Conservation (phyloP, 2,113 vertebrate genomes). For the Phasianus colchicus region DNA sequence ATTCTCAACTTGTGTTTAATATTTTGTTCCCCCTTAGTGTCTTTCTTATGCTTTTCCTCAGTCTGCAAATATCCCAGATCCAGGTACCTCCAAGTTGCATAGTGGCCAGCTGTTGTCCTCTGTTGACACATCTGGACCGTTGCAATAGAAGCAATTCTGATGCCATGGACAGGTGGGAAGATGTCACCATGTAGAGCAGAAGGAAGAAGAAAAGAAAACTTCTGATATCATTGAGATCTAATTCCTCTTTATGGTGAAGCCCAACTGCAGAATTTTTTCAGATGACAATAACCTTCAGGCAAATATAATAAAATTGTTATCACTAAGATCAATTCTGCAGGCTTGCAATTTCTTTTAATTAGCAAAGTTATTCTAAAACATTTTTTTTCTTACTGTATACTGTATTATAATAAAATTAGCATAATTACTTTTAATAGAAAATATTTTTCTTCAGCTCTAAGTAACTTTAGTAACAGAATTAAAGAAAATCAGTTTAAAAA, state of each 20-base stretch:
- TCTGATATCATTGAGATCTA: not conserved
- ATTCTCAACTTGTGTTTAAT: not conserved
- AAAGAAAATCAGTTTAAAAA: not conserved
- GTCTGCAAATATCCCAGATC: not conserved
- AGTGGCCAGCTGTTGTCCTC: rapidly evolving
- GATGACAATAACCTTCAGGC: not conserved
- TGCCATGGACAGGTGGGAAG: not conserved
- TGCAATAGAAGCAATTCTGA: rapidly evolving
- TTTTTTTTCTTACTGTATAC: not conserved
- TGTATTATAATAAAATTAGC: not conserved
- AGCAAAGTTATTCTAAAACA: not conserved
- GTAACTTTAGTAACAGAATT: not conserved
- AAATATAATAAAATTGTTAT: not conserved
- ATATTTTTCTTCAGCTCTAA: not conserved
- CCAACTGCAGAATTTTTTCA: not conserved
- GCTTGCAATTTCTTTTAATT: not conserved
- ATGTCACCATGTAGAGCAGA: not conserved
- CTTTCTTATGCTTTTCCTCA: not conserved
- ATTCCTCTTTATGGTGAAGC: not conserved
- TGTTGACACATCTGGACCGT: rapidly evolving
- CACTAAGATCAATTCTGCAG: not conserved
- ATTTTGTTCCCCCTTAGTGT: not conserved
- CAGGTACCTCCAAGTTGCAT: not conserved
- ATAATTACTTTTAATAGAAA: not conserved
- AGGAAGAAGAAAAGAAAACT: not conserved